A percentile compares a stretch with the other conserved stretches of the same genome.
These are phyloP conservation scores for Aramus guarauna DNA, from an alignment of 2,113 vertebrate genomes.

Conservation along the genomic window DNA sequence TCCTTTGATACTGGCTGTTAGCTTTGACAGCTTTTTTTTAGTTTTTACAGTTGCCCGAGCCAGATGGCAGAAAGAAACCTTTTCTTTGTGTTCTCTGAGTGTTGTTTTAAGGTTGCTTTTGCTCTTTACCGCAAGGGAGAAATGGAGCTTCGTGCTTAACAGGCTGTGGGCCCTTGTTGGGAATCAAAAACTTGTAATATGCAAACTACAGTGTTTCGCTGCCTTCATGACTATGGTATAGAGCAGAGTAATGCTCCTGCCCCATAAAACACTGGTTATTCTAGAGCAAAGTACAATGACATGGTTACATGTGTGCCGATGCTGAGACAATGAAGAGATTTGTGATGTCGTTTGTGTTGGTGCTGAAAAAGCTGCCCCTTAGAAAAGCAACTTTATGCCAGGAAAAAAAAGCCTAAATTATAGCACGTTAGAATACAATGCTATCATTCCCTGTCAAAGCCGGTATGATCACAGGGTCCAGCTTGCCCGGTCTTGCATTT, in stretches of 20 bases:
- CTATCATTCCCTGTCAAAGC: background rate
- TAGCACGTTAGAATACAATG: background rate
- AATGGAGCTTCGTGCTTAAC: background rate
- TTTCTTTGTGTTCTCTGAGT: background rate
- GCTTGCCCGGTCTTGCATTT: background rate
- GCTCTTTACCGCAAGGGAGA: background rate
- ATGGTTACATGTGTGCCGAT: fast-evolving
- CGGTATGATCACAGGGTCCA: background rate
- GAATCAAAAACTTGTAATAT: background rate
- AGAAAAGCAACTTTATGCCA: background rate
- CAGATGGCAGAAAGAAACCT: background rate
- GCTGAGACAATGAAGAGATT: background rate
- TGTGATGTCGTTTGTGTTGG: fast-evolving
- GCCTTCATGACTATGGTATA: background rate
- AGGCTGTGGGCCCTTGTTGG: background rate
- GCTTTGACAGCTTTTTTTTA: background rate
- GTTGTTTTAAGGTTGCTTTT: background rate
- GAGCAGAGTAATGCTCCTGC: background rate
- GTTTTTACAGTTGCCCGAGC: background rate
- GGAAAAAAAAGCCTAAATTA: background rate
- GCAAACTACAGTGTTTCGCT: fast-evolving
- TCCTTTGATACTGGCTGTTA: background rate
- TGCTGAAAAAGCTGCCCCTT: background rate
- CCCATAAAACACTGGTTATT: background rate
- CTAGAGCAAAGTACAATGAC: background rate